A percentile compares a stretch with the other conserved stretches of the same genome.
phyloP scores from a whole-genome alignment of 1,140 invertebrate species.

The Carposina sasakii region DNA sequence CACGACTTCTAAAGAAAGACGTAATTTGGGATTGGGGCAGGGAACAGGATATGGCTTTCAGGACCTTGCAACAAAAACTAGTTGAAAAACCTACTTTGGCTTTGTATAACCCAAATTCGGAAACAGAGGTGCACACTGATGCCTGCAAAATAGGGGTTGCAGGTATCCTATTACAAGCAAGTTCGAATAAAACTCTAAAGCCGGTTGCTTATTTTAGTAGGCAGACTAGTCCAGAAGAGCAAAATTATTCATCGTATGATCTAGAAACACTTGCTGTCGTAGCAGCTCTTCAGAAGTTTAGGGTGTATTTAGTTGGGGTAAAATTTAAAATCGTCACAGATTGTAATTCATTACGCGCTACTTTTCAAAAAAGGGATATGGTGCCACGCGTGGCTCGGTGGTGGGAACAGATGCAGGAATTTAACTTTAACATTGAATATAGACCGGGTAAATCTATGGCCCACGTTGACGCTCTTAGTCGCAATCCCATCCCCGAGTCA shows the following conservation, averaged over 20 bases:
- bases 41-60: background rate
- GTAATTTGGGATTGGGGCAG: background rate
- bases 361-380: constrained; percentile 29
- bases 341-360: constrained; percentile 28
- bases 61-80: background rate
- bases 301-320: constrained; percentile 11
- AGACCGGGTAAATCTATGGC: constrained; percentile 24
- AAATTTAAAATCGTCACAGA: constrained; percentile 41
- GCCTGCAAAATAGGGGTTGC: constrained; percentile 8
- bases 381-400: constrained; percentile 30
- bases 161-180: constrained; percentile 5
- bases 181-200: background rate
- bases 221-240: constrained; percentile 40
- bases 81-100: constrained; percentile 1
- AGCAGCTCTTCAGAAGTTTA: constrained; percentile 7
- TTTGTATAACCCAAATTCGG: constrained; percentile 1
- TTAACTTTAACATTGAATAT: constrained; percentile 32
- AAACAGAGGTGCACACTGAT: constrained; percentile 6
- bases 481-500: constrained; percentile 16
- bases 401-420: constrained; percentile 35
- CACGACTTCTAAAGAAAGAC: constrained; percentile 1
- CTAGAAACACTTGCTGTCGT: constrained; percentile 32
- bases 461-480: constrained; percentile 40
- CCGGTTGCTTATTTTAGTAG: constrained; percentile 10
- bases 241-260: constrained; percentile 57